Percentiles rank a stretch among this genome's conserved stretches.
These are phyloP conservation scores for Clunio marinus DNA, from an alignment of 2,888 invertebrate species.

Conservation along the genomic window DNA sequence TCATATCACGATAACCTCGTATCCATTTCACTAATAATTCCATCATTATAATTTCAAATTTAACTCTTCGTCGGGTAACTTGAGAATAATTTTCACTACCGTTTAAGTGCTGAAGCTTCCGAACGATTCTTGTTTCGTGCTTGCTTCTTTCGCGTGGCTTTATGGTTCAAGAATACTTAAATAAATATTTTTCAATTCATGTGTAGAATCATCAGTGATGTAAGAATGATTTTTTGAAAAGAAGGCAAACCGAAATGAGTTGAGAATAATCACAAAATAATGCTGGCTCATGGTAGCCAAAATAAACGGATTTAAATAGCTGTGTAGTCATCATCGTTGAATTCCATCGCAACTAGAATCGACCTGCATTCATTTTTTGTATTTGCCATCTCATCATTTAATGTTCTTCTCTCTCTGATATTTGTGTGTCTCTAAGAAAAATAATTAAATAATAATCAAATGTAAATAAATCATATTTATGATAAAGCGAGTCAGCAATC, in stretches of 20 bases:
- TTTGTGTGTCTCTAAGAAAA: no score
- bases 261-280: neutral
- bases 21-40: constrained; percentile 19
- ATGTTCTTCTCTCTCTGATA: no score
- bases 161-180: neutral
- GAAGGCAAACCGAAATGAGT: no score
- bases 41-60: constrained; percentile 32
- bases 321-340: constrained; percentile 4
- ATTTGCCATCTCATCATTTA: no score
- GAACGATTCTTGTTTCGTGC: constrained; percentile 13
- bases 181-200: neutral
- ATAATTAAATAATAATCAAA: constrained; percentile 34
- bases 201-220: neutral
- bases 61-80: constrained; percentile 10
- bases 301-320: constrained; percentile 26
- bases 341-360: neutral
- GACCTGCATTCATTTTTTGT: neutral
- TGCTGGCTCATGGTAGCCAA: constrained; percentile 33
- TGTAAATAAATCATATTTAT: constrained; percentile 33
- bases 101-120: constrained; percentile 10
- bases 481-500: constrained; percentile 11
- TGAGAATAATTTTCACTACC: constrained; percentile 30
- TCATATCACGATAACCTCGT: neutral
- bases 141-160: neutral
- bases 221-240: constrained; percentile 20